Conservation (phyloP, 1,140 invertebrate genomes). For the Caerostris darwini region DNA sequence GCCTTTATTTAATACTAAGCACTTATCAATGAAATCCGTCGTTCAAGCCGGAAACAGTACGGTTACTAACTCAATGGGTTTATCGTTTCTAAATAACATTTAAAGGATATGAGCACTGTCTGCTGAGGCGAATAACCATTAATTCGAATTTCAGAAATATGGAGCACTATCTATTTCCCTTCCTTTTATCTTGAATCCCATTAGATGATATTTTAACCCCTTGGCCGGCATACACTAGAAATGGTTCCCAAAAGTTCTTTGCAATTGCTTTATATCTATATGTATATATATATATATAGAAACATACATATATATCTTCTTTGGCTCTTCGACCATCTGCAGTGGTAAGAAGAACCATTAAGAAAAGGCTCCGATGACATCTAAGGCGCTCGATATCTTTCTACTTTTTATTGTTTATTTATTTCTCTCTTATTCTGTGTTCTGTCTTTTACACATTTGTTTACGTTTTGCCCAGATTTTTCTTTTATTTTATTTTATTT, state of each 20-base stretch:
- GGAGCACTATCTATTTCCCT: constrained; percentile 33
- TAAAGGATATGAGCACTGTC: not conserved
- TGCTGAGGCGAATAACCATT: constrained; percentile 60
- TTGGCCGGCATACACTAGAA: constrained; percentile 53
- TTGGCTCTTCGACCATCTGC: constrained; percentile 57
- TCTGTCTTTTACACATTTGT: constrained; percentile 51
- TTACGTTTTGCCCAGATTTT: constrained; percentile 51
- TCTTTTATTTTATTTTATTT: not conserved
- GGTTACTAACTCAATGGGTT: not conserved
- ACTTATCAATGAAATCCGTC: not conserved
- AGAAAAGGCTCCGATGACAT: constrained; percentile 68
- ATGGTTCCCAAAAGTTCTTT: constrained; percentile 56
- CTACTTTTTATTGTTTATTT: constrained; percentile 42
- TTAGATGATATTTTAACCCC: constrained; percentile 70
- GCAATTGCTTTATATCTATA: constrained; percentile 26
- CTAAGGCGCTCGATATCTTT: constrained; percentile 34
- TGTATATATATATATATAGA: constrained; percentile 1
- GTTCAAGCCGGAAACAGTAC: not conserved
- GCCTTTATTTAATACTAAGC: not conserved
- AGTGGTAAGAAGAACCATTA: constrained; percentile 49
- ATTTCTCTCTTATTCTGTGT: constrained; percentile 31
- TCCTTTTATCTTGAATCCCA: constrained; percentile 61
- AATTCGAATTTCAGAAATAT: constrained; percentile 60
- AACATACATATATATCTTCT: constrained; percentile 45
- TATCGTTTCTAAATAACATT: constrained; percentile 24